Base-by-base conservation (phyloP, 2,888 invertebrate species). In the Platycnemis pennipes region DNA sequence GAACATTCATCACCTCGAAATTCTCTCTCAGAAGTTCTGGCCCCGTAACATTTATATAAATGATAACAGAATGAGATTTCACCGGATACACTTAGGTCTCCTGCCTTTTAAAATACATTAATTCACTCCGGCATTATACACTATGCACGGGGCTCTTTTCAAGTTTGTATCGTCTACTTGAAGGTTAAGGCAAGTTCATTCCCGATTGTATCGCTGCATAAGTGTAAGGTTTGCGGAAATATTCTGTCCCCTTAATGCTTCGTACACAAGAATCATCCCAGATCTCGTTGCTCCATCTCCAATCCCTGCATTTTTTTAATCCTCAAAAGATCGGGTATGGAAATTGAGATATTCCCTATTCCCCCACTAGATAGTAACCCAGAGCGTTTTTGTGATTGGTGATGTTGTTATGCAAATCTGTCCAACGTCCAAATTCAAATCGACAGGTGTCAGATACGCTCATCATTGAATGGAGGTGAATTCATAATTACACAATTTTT, bases 321-420 rank as follows among this genome's bases (percentile, higher is more conserved):
- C 37, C 37, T 26, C 31, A 69, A 91, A 56, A 91, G 91, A 91
- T 91, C 69, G 26, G 69, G 44, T 91, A 91, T 91, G 91, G 63
- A 91, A 91, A 91, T 63, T 91, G 91, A 63, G 56, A 77, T 77
- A 77, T 77, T 77, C 37, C n/a, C 77, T 77, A 77, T 77, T n/a
- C 77, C 77, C 77, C 37, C 37, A 31, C n/a, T 77, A 77, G 31
- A 77, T 77, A 77, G 77, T 77, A 37, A 77, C 77, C 77, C 77
- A 4, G 37, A 63, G 63, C 53, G 13, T 89, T 89, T 91, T 56
- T 31, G 91, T 63, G 91, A 91, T 91, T 56, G 91, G 91, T 91
- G 89, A 89, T 56, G 89, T 56, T 89, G 91, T 91, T 91, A 91
- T 91, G 91, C 91, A 91, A 91, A 91, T 91, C 53, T 44, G 77